Base-by-base conservation (phyloP, 1,140 invertebrate genomes). In the Panagrolaimus sp. region DNA sequence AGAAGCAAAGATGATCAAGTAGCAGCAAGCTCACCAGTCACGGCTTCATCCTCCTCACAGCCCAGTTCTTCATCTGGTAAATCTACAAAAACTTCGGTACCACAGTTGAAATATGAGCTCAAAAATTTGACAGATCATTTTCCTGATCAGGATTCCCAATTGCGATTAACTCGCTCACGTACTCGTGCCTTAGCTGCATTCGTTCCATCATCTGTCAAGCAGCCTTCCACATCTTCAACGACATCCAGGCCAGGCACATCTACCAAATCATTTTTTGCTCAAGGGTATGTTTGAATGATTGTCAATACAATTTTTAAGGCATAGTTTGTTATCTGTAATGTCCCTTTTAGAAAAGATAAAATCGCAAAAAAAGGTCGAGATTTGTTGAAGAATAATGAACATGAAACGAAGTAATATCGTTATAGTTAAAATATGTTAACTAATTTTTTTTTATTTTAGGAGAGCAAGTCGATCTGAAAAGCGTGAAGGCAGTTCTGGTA, bases 71-170 rank as follows among this genome's bases (percentile, higher is more conserved):
- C 21, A 4, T 5, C 15, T 48, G 47, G 2, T 48, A 24, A 15
- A n/a, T 48, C 47, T 48, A 3, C 15, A 3, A 48, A 15, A n/a
- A 48, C 52, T n/a, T 26, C 52, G 52, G 52, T 58, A 58, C 28
- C 52, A 21, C 14, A 58, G 17, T 26, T 46, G 26, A 68, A 58
- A 24, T 28, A 48, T 28, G 45, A 68, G 43, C 46, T 70, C 21
- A 46, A 47, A n/a, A 21, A 72, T 45, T 48, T 72, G 15, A 71
- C 55, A n/a, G 72, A 73, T 44, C 73, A 68, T 43, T 72, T 72
- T 44, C 71, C 71, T 15, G 71, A 72, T 32, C 69, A 71, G 71
- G 47, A n/a, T 21, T 47, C 63, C 12, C 65, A 43, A 4, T 38
- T 72, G 15, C 71, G 63, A 15, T 69, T 73, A 28, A 73, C 72